Conservation (phyloP, 2,113 vertebrate species). For the Neogobius melanostomus region DNA sequence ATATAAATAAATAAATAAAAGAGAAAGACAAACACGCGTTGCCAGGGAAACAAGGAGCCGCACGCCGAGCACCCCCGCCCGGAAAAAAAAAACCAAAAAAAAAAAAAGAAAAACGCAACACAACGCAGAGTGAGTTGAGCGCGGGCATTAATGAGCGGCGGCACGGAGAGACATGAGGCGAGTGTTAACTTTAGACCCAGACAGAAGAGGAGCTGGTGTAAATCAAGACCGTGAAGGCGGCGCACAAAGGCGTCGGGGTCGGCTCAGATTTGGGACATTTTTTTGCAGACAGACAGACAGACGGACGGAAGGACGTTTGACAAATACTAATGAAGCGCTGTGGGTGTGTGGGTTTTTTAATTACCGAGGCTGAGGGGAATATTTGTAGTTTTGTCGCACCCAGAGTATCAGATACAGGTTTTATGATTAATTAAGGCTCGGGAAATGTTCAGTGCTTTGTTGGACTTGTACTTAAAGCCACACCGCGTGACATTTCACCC, state of each 20-base stretch:
- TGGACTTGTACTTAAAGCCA: too few species aligned
- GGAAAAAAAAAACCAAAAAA: too few species aligned
- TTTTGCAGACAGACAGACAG: background rate
- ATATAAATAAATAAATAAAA: slow-evolving; percentile 17
- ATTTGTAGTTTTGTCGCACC: too few species aligned
- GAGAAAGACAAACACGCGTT: slow-evolving; percentile 67
- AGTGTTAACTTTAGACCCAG: slow-evolving; percentile 46
- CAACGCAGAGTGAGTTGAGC: background rate
- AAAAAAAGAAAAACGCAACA: slow-evolving; percentile 2
- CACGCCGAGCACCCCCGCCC: slow-evolving; percentile 35
- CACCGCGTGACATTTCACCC: too few species aligned
- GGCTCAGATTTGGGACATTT: background rate
- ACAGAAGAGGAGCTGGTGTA: slow-evolving; percentile 3
- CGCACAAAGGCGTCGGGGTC: background rate
- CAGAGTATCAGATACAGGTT: too few species aligned
- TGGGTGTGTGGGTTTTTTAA: too few species aligned
- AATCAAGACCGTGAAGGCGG: background rate
- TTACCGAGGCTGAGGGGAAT: too few species aligned
- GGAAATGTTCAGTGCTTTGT: too few species aligned
- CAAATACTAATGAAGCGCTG: too few species aligned
- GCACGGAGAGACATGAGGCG: slow-evolving; percentile 19
- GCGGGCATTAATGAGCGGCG: slow-evolving; percentile 2
- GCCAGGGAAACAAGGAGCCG: slow-evolving; percentile 70
- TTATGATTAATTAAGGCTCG: too few species aligned
- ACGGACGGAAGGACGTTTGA: too few species aligned